Percentiles rank a stretch among this genome's conserved stretches.
Evolutionary conservation across 2,888 invertebrate genomes (phyloP).

Genomic region (Plemyria rubiginata): DNA sequence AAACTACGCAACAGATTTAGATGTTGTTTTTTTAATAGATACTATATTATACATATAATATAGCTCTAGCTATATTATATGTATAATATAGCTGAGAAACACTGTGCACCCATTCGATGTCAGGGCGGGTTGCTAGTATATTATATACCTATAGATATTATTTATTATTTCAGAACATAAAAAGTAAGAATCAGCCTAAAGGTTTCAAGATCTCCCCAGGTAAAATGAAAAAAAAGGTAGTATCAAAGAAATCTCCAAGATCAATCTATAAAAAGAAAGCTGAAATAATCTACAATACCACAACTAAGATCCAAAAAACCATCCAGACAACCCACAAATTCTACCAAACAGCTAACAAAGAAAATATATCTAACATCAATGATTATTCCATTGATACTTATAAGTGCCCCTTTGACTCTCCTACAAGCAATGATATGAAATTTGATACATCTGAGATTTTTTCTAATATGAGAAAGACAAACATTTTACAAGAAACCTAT

Average conservation of each 20-base stretch:
- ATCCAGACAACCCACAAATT: constrained; percentile 57
- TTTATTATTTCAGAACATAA: constrained; percentile 60
- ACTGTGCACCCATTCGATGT: too few species aligned
- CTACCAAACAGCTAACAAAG: constrained; percentile 57
- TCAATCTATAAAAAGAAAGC: constrained; percentile 69
- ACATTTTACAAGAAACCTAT: constrained; percentile 66
- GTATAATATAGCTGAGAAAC: too few species aligned
- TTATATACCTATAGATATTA: constrained; percentile 7
- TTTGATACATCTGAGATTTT: constrained; percentile 77
- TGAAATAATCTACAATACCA: constrained; percentile 60
- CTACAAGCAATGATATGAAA: constrained; percentile 60
- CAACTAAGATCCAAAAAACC: constrained; percentile 61
- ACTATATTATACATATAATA: too few species aligned
- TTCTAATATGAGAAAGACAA: constrained; percentile 61
- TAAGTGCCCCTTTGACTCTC: constrained; percentile 73
- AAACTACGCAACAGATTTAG: too few species aligned
- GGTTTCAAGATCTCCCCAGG: constrained; percentile 71
- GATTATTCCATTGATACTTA: constrained; percentile 54
- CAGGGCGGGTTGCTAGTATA: too few species aligned
- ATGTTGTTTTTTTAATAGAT: too few species aligned
- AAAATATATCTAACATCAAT: constrained; percentile 56
- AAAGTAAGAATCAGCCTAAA: constrained; percentile 62
- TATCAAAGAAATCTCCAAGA: constrained; percentile 70
- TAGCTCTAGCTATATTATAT: too few species aligned
- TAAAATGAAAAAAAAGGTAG: constrained; percentile 67